A percentile compares a stretch with the other conserved stretches of the same genome.
phyloP scores from a whole-genome alignment of 2,888 invertebrate genomes.

The Coecobrya sp. region DNA sequence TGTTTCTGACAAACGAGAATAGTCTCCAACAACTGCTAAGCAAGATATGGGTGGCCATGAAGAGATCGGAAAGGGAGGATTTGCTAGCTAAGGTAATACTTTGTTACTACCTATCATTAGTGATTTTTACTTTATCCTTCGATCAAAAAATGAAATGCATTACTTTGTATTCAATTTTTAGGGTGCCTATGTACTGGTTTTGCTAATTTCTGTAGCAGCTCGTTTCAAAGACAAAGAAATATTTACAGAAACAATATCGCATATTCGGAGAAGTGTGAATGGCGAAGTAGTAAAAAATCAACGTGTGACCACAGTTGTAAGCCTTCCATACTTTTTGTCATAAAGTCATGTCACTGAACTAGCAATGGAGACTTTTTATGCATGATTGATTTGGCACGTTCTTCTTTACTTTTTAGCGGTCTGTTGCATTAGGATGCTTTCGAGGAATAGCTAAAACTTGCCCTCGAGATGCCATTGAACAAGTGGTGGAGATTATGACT shows the following conservation, averaged over 20 bases:
- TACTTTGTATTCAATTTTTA: conserved; percentile 35
- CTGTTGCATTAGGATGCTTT: conserved; percentile 80
- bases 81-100: conserved; percentile 73
- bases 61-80: conserved; percentile 71
- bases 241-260: conserved; percentile 59
- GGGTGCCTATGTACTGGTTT: conserved; percentile 75
- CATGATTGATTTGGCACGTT: neutral
- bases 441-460: conserved; percentile 77
- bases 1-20: conserved; percentile 51
- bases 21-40: conserved; percentile 54
- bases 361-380: neutral
- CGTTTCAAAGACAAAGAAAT: conserved; percentile 65
- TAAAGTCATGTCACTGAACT: neutral
- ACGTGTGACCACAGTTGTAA: conserved; percentile 73
- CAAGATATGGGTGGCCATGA: conserved; percentile 77
- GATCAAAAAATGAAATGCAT: conserved; percentile 13
- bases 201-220: conserved; percentile 70
- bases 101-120: neutral
- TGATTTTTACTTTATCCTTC: neutral
- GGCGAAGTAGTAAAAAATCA: conserved; percentile 81
- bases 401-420: conserved; percentile 61
- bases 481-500: conserved; percentile 78
- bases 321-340: neutral
- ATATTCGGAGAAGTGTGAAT: conserved; percentile 75
- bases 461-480: conserved; percentile 76